These are phyloP conservation scores for Helleia helle DNA, from an alignment of 2,888 invertebrate genomes.

Conservation along the genomic window DNA sequence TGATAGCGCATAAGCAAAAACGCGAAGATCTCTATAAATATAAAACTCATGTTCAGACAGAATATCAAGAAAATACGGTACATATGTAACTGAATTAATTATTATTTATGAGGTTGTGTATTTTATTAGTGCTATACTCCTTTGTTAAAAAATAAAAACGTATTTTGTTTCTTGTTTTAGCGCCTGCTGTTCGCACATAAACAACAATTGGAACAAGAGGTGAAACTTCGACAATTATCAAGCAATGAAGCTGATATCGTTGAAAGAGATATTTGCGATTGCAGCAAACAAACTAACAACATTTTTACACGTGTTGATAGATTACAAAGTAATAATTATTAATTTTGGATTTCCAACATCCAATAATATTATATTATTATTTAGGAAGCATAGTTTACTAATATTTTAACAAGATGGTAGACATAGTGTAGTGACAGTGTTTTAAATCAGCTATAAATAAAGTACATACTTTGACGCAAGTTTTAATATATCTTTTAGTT, in stretches of 20 bases:
- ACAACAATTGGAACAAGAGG: conserved; percentile 79
- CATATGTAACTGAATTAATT: too few species aligned
- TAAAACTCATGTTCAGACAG: conserved; percentile 51
- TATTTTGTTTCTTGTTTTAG: conserved; percentile 40
- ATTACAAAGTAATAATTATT: conserved; percentile 38
- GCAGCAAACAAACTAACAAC: conserved; percentile 60
- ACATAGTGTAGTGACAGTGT: too few species aligned
- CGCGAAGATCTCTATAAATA: conserved; percentile 56
- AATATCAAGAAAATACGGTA: conserved; percentile 68
- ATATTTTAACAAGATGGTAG: too few species aligned
- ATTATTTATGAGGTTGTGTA: too few species aligned
- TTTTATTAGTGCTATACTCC: too few species aligned
- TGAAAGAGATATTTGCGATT: conserved; percentile 54
- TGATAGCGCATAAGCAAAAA: conserved; percentile 49
- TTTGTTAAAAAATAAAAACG: too few species aligned
- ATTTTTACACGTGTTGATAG: conserved; percentile 50
- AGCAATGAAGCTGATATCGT: conserved; percentile 58
- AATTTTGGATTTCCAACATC: background rate
- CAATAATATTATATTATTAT: too few species aligned
- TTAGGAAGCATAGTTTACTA: too few species aligned
- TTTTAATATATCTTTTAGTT: too few species aligned
- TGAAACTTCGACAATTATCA: conserved; percentile 70
- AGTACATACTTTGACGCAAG: too few species aligned
- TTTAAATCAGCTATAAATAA: too few species aligned
- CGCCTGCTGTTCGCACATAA: conserved; percentile 79